Evolutionary conservation across 2,888 invertebrate species (phyloP).

Genomic region (Drosophila macrospina): DNA sequence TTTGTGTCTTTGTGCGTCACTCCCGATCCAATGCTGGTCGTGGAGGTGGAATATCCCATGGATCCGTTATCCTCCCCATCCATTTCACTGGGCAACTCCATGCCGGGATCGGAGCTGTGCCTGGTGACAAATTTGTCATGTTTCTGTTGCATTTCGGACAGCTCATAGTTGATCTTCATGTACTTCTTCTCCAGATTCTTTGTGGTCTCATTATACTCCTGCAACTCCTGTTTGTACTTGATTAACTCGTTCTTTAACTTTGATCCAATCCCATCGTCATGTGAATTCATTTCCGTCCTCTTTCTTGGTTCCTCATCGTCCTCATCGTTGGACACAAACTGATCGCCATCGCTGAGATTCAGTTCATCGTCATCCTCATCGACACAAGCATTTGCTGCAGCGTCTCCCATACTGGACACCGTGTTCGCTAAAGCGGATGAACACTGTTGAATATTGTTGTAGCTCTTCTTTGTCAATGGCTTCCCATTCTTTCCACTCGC

Average conservation of each 20-base stretch:
- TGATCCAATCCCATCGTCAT: slow-evolving; percentile 53
- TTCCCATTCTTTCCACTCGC: slow-evolving; percentile 19
- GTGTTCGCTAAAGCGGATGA: slow-evolving; percentile 30
- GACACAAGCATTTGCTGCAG: background rate
- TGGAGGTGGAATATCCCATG: slow-evolving; percentile 37
- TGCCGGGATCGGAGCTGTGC: slow-evolving; percentile 27
- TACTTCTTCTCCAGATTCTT: slow-evolving; percentile 81
- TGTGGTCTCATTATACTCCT: slow-evolving; percentile 79
- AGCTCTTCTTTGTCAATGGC: slow-evolving; percentile 29
- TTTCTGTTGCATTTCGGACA: slow-evolving; percentile 80
- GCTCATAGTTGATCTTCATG: slow-evolving; percentile 79
- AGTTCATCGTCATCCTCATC: slow-evolving; percentile 27
- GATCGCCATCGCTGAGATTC: slow-evolving; percentile 34
- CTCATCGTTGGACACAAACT: slow-evolving; percentile 18
- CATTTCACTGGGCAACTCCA: slow-evolving; percentile 24
- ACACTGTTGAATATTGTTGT: slow-evolving; percentile 24
- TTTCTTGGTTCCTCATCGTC: slow-evolving; percentile 15
- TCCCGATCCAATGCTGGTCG: slow-evolving; percentile 62
- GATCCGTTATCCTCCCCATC: slow-evolving; percentile 26
- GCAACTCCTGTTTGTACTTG: slow-evolving; percentile 79
- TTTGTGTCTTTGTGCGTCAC: slow-evolving; percentile 65
- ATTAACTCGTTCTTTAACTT: slow-evolving; percentile 74
- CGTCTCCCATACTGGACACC: slow-evolving; percentile 15
- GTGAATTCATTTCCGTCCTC: background rate
- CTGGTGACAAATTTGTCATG: slow-evolving; percentile 70